Conservation (phyloP, 2,113 vertebrate species). For the Tachycineta bicolor region DNA sequence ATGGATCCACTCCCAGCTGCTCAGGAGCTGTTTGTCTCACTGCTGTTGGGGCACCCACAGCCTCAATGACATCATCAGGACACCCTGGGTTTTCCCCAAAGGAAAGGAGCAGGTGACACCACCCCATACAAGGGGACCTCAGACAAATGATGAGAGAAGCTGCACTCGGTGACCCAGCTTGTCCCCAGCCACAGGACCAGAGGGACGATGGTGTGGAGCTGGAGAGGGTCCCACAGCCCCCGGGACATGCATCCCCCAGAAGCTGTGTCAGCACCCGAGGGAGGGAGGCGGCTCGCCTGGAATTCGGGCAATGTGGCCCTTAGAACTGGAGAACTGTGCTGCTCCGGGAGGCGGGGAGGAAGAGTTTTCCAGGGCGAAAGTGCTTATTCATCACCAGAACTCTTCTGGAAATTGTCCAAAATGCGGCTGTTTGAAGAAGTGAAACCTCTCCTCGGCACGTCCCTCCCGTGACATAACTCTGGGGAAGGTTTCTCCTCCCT, state of each 20-base stretch:
- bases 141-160: background rate
- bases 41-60: background rate
- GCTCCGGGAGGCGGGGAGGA: background rate
- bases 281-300: background rate
- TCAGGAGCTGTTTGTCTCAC: background rate
- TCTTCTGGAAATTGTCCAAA: slow-evolving; percentile 14
- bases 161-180: background rate
- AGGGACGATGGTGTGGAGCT: background rate
- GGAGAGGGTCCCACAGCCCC: background rate
- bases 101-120: background rate
- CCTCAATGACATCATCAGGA: fast-evolving
- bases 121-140: background rate
- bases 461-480: background rate
- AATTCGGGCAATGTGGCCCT: background rate
- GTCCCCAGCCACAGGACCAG: background rate
- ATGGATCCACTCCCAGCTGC: background rate
- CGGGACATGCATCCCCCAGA: background rate
- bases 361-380: slow-evolving; percentile 5
- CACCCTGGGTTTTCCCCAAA: background rate
- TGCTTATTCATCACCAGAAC: slow-evolving; percentile 50
- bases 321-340: background rate
- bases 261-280: background rate
- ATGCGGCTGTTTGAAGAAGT: background rate
- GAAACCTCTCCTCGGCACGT: background rate
- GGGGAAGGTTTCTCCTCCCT: background rate